Evolutionary conservation across 2,888 invertebrate genomes (phyloP), one percentile per base, ranked within the genome.

Genomic region (Drosophila robusta): DNA sequence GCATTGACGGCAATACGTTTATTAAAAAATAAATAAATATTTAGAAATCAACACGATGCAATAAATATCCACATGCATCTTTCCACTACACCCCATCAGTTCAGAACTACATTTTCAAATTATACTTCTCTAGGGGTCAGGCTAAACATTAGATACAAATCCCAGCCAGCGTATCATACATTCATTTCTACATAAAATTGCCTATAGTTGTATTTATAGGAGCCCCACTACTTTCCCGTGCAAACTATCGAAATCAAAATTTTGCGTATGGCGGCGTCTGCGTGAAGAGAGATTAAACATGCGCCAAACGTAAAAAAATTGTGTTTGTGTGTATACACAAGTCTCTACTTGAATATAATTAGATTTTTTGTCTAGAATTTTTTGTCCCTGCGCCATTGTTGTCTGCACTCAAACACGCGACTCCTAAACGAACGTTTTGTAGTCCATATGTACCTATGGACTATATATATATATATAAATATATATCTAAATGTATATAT

Each of bases 261-360:
- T 34, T 34, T 32, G 32, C 32, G n/a, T 24, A 44, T 44, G 44
- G 24, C n/a, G 5, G 44, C 44, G 24, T 24, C 24, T 29, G 29
- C 29, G 29, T 29, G 3, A 26, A 26, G 3, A 29, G 9, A 29
- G 4, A 22, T 22, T 22, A 22, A 22, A 12, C 12, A 12, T 12
- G 4, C 29, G 29, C 29, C 29, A 7, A 44, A 26, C n/a, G 22
- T 36, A 12, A 36, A 49, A n/a, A 8, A 7, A 9, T 5, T 34
- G 47, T 47, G 6, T 14, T 9, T 24, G 3, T 50, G 9, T 38
- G 22, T 36, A 22, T 22, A 9, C 22, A 38, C 29, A 9, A 9
- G 14, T 14, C 36, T 60, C n/a, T 42, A 36, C 32, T 22, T 44
- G 52, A 57, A 45, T 67, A 67, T 60, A 70, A 56, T 69, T 70